phyloP scores from a whole-genome alignment of 2,113 vertebrate species.

The Nettapus auritus region DNA sequence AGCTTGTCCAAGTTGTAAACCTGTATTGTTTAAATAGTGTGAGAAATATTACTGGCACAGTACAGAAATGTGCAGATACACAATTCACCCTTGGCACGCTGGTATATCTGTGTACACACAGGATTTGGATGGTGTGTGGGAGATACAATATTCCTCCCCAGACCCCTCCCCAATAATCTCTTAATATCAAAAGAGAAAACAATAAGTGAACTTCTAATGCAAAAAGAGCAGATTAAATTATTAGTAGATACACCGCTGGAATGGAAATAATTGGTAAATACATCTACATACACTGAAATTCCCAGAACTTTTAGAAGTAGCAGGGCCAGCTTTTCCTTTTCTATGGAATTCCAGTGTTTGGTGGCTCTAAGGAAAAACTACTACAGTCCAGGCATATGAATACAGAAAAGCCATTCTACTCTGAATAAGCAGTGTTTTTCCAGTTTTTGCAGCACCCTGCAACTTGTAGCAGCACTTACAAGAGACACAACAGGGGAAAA shows the following conservation, averaged over 20 bases:
- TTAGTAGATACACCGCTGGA: not conserved
- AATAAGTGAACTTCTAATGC: not conserved
- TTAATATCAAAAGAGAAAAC: not conserved
- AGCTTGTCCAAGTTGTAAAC: not conserved
- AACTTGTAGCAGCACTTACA: not conserved
- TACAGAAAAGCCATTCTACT: slow-evolving; percentile 2
- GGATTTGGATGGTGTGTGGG: not conserved
- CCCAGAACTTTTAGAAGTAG: not conserved
- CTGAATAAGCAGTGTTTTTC: not conserved
- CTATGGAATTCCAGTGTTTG: not conserved
- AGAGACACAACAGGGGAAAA: not conserved
- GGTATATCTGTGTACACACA: not conserved
- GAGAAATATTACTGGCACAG: not conserved
- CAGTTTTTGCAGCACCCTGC: not conserved
- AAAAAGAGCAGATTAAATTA: not conserved
- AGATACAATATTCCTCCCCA: not conserved
- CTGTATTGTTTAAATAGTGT: not conserved
- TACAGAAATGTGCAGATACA: not conserved
- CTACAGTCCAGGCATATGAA: not conserved
- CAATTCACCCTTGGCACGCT: not conserved
- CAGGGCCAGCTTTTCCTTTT: not conserved
- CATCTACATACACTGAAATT: not conserved
- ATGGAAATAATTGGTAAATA: not conserved
- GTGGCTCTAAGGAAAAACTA: not conserved
- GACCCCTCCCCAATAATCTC: not conserved